Base-by-base conservation (phyloP, 2,888 invertebrate species). In the Neoscelio sp. region DNA sequence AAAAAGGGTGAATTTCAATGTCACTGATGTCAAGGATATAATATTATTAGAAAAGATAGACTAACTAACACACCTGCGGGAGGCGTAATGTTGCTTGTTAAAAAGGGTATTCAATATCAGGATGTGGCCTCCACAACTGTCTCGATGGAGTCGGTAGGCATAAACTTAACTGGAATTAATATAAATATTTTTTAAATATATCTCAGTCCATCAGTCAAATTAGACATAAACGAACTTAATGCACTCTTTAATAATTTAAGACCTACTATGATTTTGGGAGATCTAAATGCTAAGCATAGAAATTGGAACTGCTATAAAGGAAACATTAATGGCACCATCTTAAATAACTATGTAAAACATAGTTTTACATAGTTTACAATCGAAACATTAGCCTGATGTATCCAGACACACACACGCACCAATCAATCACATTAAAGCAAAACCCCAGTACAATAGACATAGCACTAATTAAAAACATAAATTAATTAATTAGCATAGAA, bases 261-360 rank as follows among this genome's bases (percentile, higher is more conserved):
- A 1, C 62, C 58, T 12, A 58, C 78, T 0, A 20, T 78, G 1
- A 8, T 75, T 1, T 26, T 78, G 5, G 81, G 79, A 1, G 82
- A 80, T 30, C 48, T 78, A 1, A 82, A 82, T 38, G 73, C 71
- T 4, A 73, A 44, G 46, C 80, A 81, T 20, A 10, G 2, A 8
- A 13, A 8, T 0, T 80, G 82, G 80, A 58, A 71, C 33, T 52
- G 64, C 26, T 5, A 13, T 2, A 46, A 10, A 8, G 15, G 38
- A 6, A 82, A 80, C 33, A 38, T 4, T n/a, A 77, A 65, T 12
- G 77, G 80, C 4, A 44, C 10, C 1, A 28, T 26, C 6, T 13
- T 80, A 0, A 35, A 38, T 8, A 26, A 74, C 1, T 42, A 42
- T 10, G 20, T 42, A n/a, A 42, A n/a, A n/a, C n/a, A n/a, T n/a